Evolutionary conservation across 2,797 vertebrate genomes (phyloP).

Genomic region (Enteromius anoplus): DNA sequence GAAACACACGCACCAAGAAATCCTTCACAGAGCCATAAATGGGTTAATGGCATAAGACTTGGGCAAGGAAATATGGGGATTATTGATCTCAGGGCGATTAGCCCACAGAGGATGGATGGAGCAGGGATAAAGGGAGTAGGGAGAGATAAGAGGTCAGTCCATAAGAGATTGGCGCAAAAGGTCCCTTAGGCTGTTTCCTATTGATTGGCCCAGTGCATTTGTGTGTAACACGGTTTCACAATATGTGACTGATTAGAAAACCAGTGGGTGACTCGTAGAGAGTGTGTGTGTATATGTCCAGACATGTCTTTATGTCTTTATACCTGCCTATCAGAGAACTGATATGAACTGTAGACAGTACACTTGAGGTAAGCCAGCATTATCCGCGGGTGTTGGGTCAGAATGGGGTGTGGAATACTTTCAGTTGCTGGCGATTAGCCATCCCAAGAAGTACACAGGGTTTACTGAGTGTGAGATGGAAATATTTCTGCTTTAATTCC

Average conservation of each 20-base stretch:
- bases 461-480: not conserved
- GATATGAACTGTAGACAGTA: constrained; percentile 8
- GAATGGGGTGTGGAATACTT: constrained; percentile 3
- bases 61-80: constrained; percentile 8
- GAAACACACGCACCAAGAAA: constrained; percentile 21
- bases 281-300: constrained; percentile 2
- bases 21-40: constrained; percentile 24
- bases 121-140: constrained; percentile 21
- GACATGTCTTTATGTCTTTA: constrained; percentile 13
- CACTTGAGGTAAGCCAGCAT: not conserved
- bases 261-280: constrained; percentile 9
- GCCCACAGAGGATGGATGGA: constrained; percentile 22
- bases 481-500: constrained; percentile 9
- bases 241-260: constrained; percentile 37
- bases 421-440: not conserved
- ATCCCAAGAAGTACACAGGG: not conserved
- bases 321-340: not conserved
- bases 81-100: constrained; percentile 28
- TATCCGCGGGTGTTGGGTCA: not conserved
- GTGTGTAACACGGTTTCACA: constrained; percentile 23
- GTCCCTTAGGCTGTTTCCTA: constrained; percentile 40
- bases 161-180: constrained; percentile 43
- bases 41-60: constrained; percentile 32
- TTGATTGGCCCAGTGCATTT: constrained; percentile 39
- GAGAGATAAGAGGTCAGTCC: constrained; percentile 38